Conservation (phyloP, 2,888 invertebrate species). For the Tenthredo scrophulariae region DNA sequence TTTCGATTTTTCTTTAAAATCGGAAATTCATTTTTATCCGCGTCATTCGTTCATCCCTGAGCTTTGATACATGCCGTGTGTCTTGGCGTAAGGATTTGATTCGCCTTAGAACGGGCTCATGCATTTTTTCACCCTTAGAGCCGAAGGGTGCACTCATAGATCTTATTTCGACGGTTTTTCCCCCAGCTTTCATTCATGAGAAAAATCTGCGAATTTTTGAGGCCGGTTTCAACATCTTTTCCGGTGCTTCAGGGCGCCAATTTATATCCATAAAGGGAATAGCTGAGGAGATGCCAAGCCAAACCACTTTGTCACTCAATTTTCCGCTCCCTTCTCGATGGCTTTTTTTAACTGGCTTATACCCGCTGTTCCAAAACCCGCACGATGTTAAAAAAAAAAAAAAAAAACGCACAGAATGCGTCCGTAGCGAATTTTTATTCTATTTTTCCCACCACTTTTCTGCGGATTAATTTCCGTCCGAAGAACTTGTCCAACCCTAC, state of each 20-base stretch:
- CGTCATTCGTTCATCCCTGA: not conserved
- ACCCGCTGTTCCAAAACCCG: not conserved
- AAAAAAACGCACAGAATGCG: not conserved
- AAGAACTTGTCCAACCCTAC: not conserved
- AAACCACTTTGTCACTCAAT: slow-evolving; percentile 34
- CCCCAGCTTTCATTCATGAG: not conserved
- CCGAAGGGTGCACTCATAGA: not conserved
- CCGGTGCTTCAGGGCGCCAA: slow-evolving; percentile 13
- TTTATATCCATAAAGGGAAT: slow-evolving; percentile 41
- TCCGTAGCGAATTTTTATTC: not conserved
- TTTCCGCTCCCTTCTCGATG: slow-evolving; percentile 8
- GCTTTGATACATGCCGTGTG: not conserved
- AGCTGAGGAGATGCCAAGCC: slow-evolving; percentile 11
- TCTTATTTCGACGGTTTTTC: not conserved
- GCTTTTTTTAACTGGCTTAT: not conserved
- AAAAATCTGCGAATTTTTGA: slow-evolving; percentile 14
- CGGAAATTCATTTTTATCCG: not conserved
- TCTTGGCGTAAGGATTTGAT: not conserved
- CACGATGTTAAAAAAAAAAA: not conserved
- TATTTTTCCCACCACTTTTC: not conserved
- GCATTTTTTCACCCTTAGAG: not conserved
- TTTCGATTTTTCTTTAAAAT: not conserved
- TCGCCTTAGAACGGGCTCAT: not conserved
- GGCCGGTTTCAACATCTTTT: slow-evolving; percentile 15
- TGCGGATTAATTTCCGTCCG: not conserved